Evolutionary conservation across 2,888 invertebrate genomes (phyloP).

Genomic region (Tanytarsus gracilentus): DNA sequence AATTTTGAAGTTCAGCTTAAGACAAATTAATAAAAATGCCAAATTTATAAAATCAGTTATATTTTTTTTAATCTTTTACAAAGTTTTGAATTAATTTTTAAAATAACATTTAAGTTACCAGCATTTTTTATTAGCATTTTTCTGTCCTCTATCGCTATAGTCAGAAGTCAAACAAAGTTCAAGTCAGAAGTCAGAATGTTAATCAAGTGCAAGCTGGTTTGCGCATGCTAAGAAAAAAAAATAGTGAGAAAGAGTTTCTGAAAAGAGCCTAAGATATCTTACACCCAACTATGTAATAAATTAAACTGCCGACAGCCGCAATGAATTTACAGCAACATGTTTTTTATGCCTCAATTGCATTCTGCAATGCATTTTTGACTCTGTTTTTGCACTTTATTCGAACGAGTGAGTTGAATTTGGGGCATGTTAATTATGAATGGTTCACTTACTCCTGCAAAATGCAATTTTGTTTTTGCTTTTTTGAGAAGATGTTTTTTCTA

Average conservation of each 20-base stretch:
- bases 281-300: slow-evolving; percentile 7
- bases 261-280: no score
- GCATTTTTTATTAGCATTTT: no score
- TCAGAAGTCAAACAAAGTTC: no score
- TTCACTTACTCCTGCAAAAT: slow-evolving; percentile 8
- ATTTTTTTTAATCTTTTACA: no score
- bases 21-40: no score
- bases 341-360: slow-evolving; percentile 18
- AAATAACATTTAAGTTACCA: no score
- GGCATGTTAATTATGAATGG: slow-evolving; percentile 13
- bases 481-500: background rate
- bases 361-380: background rate
- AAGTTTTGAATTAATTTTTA: no score
- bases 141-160: no score
- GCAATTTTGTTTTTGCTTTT: background rate
- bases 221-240: background rate
- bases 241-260: background rate
- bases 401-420: background rate
- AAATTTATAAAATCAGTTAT: no score
- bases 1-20: no score
- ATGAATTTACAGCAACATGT: background rate
- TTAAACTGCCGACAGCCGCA: background rate
- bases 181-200: no score
- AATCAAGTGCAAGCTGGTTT: no score
- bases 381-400: background rate